These are phyloP conservation scores for Isotomurus palustris DNA, from an alignment of 2,888 invertebrate genomes.

Conservation along the genomic window DNA sequence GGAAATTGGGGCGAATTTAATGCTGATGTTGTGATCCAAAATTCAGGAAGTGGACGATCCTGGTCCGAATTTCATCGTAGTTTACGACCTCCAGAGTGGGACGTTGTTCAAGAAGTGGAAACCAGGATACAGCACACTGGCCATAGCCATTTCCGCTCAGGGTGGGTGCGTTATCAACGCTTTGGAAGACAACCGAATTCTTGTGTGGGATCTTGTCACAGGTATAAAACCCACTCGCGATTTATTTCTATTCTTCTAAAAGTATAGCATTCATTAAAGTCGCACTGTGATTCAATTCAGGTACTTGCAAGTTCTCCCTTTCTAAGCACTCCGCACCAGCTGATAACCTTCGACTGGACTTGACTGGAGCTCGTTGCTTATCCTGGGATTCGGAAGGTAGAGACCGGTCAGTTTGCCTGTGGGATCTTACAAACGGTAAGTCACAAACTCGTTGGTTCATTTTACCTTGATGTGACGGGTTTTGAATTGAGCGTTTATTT, in stretches of 20 bases:
- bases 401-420: constrained; percentile 71
- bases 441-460: background rate
- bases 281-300: constrained; percentile 47
- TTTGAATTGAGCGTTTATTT: background rate
- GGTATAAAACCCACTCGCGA: constrained; percentile 53
- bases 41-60: constrained; percentile 66
- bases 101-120: constrained; percentile 90
- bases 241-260: background rate
- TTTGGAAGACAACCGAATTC: constrained; percentile 72
- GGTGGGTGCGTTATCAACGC: constrained; percentile 80
- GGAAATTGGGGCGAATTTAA: background rate
- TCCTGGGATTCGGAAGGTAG: constrained; percentile 68
- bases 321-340: constrained; percentile 75
- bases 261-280: background rate
- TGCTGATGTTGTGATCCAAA: background rate
- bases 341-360: constrained; percentile 66
- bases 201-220: constrained; percentile 81
- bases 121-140: constrained; percentile 74
- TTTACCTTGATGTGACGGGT: background rate
- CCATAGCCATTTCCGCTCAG: constrained; percentile 77
- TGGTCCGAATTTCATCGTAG: constrained; percentile 81
- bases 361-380: constrained; percentile 66
- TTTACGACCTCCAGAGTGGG: constrained; percentile 84
- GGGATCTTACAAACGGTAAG: constrained; percentile 73
- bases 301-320: constrained; percentile 71